A percentile compares a stretch with the other conserved stretches of the same genome.
phyloP scores from a whole-genome alignment of 2,797 vertebrate genomes.

The Leptodactylus fallax region DNA sequence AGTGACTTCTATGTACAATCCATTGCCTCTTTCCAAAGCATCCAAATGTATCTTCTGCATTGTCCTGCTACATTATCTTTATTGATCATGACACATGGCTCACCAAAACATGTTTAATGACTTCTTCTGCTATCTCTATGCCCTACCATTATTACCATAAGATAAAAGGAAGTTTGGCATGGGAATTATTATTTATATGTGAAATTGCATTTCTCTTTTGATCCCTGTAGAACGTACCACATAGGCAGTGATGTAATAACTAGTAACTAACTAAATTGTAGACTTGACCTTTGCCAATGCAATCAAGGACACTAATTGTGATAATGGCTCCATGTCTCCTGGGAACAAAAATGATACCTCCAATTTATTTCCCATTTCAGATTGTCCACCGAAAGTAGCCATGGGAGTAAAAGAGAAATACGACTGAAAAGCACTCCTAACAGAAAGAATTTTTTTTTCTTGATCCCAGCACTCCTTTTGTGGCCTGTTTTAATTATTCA shows the following conservation, averaged over 20 bases:
- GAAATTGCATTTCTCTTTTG: constrained; percentile 48
- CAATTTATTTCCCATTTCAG: constrained; percentile 59
- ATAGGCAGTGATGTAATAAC: constrained; percentile 56
- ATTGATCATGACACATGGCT: constrained; percentile 50
- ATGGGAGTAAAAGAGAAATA: constrained; percentile 36
- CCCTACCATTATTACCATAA: constrained; percentile 36
- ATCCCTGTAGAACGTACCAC: constrained; percentile 35
- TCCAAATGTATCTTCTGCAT: constrained; percentile 45
- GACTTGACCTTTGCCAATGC: constrained; percentile 52
- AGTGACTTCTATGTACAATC: constrained; percentile 56
- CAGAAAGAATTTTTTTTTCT: constrained; percentile 51
- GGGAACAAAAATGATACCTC: constrained; percentile 57
- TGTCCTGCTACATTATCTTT: constrained; percentile 34
- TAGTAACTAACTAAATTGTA: constrained; percentile 52
- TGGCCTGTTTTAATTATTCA: constrained; percentile 59
- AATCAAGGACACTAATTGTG: constrained; percentile 58
- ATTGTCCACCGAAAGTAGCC: constrained; percentile 45
- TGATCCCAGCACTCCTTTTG: constrained; percentile 43
- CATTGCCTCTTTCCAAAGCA: constrained; percentile 45
- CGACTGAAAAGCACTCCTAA: constrained; percentile 40
- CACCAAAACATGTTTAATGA: constrained; percentile 50
- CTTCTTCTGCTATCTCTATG: constrained; percentile 23
- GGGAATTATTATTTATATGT: constrained; percentile 44
- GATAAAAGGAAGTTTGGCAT: constrained; percentile 50
- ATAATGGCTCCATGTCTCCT: constrained; percentile 55